A percentile compares a stretch with the other conserved stretches of the same genome.
These are phyloP conservation scores for Drosophila vallismaia DNA, from an alignment of 2,888 invertebrate genomes.

Conservation along the genomic window DNA sequence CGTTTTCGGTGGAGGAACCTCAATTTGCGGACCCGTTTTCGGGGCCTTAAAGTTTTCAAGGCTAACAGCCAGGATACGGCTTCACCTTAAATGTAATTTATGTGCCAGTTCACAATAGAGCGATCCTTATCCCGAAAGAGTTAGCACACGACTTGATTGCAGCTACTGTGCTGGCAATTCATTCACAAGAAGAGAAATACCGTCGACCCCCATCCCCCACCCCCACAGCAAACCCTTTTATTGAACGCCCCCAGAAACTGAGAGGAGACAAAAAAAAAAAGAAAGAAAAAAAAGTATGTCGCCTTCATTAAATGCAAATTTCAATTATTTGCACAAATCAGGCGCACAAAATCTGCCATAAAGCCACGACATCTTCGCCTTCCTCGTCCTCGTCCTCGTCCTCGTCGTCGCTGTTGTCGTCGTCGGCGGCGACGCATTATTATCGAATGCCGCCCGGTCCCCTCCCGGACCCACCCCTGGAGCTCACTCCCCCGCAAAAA, in stretches of 20 bases:
- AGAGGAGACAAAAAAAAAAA: background rate
- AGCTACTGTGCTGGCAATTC: constrained; percentile 66
- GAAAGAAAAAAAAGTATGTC: constrained; percentile 7
- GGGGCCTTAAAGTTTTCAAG: constrained; percentile 30
- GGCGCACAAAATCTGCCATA: constrained; percentile 67
- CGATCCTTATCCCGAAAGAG: constrained; percentile 40
- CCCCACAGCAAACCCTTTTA: constrained; percentile 1
- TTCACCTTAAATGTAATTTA: constrained; percentile 80
- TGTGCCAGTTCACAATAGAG: constrained; percentile 72
- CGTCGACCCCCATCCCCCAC: too few species aligned
- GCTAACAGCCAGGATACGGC: constrained; percentile 13
- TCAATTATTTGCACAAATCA: constrained; percentile 80
- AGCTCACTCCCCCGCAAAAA: constrained; percentile 22
- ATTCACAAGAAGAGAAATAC: constrained; percentile 25
- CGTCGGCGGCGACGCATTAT: constrained; percentile 62
- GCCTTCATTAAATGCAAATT: constrained; percentile 82
- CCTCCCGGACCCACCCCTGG: background rate
- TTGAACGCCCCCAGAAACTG: constrained; percentile 33
- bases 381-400: constrained; percentile 18
- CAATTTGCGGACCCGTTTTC: constrained; percentile 46
- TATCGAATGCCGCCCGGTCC: constrained; percentile 58
- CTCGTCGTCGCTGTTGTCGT: constrained; percentile 16
- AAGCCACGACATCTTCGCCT: constrained; percentile 26
- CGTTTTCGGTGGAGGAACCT: constrained; percentile 21
- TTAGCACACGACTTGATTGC: constrained; percentile 67